These are phyloP conservation scores for Erebia aethiops DNA, from an alignment of 2,888 invertebrate species.

Conservation along the genomic window DNA sequence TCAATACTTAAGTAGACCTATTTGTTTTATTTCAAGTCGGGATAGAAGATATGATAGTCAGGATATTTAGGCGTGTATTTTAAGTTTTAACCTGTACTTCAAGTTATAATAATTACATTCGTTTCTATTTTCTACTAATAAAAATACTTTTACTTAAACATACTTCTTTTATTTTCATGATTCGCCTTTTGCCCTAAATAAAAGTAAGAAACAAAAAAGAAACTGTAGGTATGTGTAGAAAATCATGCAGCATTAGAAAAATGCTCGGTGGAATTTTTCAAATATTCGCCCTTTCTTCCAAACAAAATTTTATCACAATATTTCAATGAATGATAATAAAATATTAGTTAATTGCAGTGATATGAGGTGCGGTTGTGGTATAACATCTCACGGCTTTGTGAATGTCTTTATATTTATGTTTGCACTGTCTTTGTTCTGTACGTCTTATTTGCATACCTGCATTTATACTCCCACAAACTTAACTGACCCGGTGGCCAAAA, in stretches of 20 bases:
- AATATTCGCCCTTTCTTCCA: not conserved
- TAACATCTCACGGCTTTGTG: slow-evolving; percentile 51
- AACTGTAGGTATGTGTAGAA: too few relatives aligned
- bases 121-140: not conserved
- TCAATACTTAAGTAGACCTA: not conserved
- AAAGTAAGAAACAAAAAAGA: too few relatives aligned
- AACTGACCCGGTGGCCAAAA: too few relatives aligned
- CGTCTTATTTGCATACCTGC: not conserved
- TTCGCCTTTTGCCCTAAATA: not conserved
- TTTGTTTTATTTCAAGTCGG: not conserved
- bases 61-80: not conserved
- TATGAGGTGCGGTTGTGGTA: slow-evolving; percentile 53
- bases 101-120: not conserved
- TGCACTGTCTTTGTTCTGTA: slow-evolving; percentile 69
- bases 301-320: not conserved
- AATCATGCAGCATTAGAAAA: not conserved
- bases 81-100: not conserved
- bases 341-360: slow-evolving; percentile 52
- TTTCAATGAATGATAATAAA: not conserved
- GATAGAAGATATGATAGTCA: not conserved
- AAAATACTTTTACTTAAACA: not conserved
- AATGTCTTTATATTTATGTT: slow-evolving; percentile 53
- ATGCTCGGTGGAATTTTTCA: not conserved
- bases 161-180: not conserved
- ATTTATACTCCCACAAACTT: not conserved